Evolutionary conservation across 1,140 invertebrate genomes (phyloP).

Genomic region (Ceratoteleas bidentatus): DNA sequence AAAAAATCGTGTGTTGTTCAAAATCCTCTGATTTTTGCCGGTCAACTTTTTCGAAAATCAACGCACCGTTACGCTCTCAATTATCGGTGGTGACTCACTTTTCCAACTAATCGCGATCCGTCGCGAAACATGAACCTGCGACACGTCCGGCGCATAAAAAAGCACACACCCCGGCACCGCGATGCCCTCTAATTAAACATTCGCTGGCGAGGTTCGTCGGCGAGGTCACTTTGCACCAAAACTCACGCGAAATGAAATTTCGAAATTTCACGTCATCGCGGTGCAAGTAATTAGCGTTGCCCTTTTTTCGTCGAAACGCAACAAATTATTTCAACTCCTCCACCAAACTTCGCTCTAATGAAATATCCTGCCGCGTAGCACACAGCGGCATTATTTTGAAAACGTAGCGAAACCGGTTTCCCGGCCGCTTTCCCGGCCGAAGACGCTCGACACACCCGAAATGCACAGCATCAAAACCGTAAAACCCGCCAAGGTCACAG

Average conservation of each 20-base stretch:
- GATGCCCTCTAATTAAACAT: slow-evolving; percentile 37
- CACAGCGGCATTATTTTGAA: too few relatives aligned
- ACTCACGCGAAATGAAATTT: background rate
- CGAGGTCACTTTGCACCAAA: slow-evolving; percentile 30
- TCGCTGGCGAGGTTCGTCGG: slow-evolving; percentile 20
- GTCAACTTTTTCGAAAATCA: background rate
- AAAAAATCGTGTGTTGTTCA: too few relatives aligned
- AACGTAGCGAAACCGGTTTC: too few relatives aligned
- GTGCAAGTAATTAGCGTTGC: too few relatives aligned
- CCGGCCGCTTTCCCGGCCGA: too few relatives aligned
- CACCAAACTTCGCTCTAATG: too few relatives aligned
- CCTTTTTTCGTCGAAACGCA: too few relatives aligned
- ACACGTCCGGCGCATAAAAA: slow-evolving; percentile 49
- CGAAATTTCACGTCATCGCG: background rate
- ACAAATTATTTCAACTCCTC: too few relatives aligned
- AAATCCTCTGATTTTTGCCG: too few relatives aligned
- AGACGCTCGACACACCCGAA: background rate
- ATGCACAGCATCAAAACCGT: background rate
- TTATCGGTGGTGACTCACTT: slow-evolving; percentile 36
- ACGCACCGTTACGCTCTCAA: slow-evolving; percentile 13
- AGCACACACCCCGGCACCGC: slow-evolving; percentile 23
- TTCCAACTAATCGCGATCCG: slow-evolving; percentile 58
- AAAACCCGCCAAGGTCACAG: slow-evolving; percentile 30
- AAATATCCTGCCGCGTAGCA: too few relatives aligned
- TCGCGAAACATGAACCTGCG: slow-evolving; percentile 46